phyloP scores from a whole-genome alignment of 2,113 vertebrate genomes.

The Chaetodon trifascialis region DNA sequence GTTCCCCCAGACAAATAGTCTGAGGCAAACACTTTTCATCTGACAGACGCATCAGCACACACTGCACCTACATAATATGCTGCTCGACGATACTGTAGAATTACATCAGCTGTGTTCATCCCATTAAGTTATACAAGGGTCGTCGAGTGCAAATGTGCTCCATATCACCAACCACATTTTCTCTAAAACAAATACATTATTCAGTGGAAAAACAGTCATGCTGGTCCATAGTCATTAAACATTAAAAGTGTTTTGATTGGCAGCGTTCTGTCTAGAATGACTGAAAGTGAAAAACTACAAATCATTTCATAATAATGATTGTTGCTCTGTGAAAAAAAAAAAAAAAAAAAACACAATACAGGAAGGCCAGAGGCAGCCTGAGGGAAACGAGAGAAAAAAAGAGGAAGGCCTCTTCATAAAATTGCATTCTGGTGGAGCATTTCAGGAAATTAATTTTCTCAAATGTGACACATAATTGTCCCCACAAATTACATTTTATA shows the following conservation, averaged over 20 bases:
- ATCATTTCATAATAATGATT: constrained; percentile 60
- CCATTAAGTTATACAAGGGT: background rate
- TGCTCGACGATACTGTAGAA: background rate
- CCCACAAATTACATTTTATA: constrained; percentile 56
- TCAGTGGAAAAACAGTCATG: constrained; percentile 2
- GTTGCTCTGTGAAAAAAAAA: constrained; percentile 21
- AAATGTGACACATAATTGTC: constrained; percentile 69
- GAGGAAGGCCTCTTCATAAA: constrained; percentile 29
- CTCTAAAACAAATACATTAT: constrained; percentile 2
- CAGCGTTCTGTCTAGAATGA: constrained; percentile 34
- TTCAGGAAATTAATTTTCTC: constrained; percentile 65
- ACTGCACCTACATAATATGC: constrained; percentile 9
- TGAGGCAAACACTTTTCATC: constrained; percentile 14
- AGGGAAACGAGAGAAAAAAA: constrained; percentile 16
- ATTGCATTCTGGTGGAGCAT: constrained; percentile 49
- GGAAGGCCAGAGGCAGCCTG: constrained; percentile 35
- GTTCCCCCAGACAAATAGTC: constrained; percentile 24
- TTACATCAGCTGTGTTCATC: background rate
- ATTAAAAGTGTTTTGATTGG: constrained; percentile 52
- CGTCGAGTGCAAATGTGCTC: background rate
- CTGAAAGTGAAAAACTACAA: constrained; percentile 44
- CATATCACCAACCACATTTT: constrained; percentile 22
- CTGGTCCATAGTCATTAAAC: constrained; percentile 25
- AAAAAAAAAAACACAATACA: constrained; percentile 35
- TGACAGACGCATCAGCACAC: background rate